These are phyloP conservation scores for Erinaceus europaeus DNA, from an alignment of 2,113 vertebrate species.

Conservation along the genomic window DNA sequence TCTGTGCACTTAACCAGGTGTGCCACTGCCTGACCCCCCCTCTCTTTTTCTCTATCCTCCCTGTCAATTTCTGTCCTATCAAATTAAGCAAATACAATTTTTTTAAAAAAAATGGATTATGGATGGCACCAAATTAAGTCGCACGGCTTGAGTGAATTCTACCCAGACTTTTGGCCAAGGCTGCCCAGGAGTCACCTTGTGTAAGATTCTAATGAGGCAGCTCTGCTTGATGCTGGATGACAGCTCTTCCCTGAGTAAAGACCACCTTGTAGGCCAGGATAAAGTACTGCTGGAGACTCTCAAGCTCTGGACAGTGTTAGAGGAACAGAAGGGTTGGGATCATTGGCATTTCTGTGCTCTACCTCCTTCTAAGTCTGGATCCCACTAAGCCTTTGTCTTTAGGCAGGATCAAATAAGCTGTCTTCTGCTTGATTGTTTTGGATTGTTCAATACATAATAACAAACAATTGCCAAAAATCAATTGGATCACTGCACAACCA, in stretches of 20 bases:
- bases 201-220: not conserved
- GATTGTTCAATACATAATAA: constrained; percentile 47
- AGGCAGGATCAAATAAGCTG: not conserved
- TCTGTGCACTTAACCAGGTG: no score
- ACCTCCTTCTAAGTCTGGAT: not conserved
- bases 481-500: constrained; percentile 49
- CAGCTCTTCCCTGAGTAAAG: not conserved
- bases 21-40: no score
- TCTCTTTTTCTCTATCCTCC: no score
- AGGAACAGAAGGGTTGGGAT: not conserved
- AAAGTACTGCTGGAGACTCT: not conserved
- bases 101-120: no score
- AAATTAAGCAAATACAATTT: no score
- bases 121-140: not conserved
- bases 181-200: not conserved
- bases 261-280: not conserved
- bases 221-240: not conserved
- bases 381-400: not conserved
- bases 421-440: constrained; percentile 50
- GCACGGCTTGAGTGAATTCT: not conserved
- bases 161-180: not conserved
- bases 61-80: no score
- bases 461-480: constrained; percentile 54
- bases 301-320: not conserved
- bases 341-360: not conserved